These are phyloP conservation scores for Plecotus auritus DNA, from an alignment of 2,113 vertebrate genomes.

Conservation along the genomic window DNA sequence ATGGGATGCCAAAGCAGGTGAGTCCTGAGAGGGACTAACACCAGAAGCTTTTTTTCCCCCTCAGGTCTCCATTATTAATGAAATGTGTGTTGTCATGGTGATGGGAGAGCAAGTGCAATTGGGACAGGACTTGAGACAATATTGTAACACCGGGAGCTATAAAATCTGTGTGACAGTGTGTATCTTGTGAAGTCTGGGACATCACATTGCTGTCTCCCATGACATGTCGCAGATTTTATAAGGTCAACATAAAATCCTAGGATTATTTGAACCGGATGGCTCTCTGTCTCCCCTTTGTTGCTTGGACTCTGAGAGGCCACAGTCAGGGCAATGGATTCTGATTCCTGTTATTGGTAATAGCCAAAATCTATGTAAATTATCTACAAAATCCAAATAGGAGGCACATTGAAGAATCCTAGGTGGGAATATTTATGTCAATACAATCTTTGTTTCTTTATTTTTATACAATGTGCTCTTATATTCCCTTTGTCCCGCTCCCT, in stretches of 20 bases:
- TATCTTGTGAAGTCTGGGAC: constrained; percentile 22
- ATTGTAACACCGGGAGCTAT: constrained; percentile 45
- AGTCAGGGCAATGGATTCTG: neutral
- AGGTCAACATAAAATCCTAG: constrained; percentile 3
- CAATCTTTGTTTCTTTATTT: neutral
- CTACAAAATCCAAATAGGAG: neutral
- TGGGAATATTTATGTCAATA: neutral
- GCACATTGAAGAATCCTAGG: neutral
- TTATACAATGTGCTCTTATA: neutral
- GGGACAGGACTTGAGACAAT: constrained; percentile 61
- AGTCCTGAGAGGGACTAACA: constrained; percentile 9
- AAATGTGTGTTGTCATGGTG: constrained; percentile 65
- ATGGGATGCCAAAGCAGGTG: constrained; percentile 26
- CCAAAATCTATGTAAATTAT: neutral
- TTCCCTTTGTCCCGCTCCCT: neutral
- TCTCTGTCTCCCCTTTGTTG: neutral
- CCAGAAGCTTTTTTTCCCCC: neutral
- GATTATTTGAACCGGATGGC: constrained; percentile 7
- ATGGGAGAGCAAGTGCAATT: constrained; percentile 27
- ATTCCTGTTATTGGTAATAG: neutral
- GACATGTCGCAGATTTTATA: constrained; percentile 37
- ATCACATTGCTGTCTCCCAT: neutral
- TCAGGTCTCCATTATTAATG: constrained; percentile 54
- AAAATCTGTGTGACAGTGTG: constrained; percentile 42
- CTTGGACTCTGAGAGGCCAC: neutral